phyloP scores from a whole-genome alignment of 2,888 invertebrate genomes.

The Drosophila pseudotakahashii region DNA sequence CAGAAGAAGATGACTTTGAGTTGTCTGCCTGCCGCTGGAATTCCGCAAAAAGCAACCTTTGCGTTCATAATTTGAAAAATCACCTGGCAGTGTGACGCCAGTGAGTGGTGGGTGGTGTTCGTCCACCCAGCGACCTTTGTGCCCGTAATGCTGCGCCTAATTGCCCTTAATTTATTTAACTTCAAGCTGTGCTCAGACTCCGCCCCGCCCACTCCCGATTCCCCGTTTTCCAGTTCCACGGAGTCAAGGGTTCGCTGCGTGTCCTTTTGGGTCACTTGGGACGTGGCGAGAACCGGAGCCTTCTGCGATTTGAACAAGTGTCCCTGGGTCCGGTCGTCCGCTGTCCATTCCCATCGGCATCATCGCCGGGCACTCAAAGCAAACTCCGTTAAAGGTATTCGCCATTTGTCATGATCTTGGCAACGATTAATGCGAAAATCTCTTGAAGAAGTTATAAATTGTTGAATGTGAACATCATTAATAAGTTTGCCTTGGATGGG shows the following conservation, averaged over 20 bases:
- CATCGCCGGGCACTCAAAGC: conserved; percentile 4
- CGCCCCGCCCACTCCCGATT: background rate
- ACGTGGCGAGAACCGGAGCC: conserved; percentile 33
- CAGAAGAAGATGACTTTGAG: conserved; percentile 39
- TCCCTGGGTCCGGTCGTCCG: conserved; percentile 28
- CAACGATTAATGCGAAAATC: conserved; percentile 27
- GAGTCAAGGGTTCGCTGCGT: conserved; percentile 76
- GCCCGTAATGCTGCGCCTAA: conserved; percentile 73
- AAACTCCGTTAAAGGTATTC: conserved; percentile 26
- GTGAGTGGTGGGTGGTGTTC: background rate
- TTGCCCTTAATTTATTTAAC: conserved; percentile 79
- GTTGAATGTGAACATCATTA: conserved; percentile 28
- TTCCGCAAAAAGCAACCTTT: conserved; percentile 52
- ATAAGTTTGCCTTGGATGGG: conserved; percentile 13
- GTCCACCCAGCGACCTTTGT: conserved; percentile 57
- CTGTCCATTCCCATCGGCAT: conserved; percentile 12
- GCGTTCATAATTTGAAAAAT: conserved; percentile 63
- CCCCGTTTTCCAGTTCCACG: conserved; percentile 9
- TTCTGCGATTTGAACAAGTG: conserved; percentile 50
- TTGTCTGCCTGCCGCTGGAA: conserved; percentile 37
- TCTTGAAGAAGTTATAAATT: conserved; percentile 5
- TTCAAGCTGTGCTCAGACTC: conserved; percentile 70
- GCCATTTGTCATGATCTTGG: conserved; percentile 39
- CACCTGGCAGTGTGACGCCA: conserved; percentile 50
- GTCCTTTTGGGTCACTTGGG: conserved; percentile 65